Evolutionary conservation across 2,888 invertebrate genomes (phyloP).

Genomic region (Drosophila rellima): DNA sequence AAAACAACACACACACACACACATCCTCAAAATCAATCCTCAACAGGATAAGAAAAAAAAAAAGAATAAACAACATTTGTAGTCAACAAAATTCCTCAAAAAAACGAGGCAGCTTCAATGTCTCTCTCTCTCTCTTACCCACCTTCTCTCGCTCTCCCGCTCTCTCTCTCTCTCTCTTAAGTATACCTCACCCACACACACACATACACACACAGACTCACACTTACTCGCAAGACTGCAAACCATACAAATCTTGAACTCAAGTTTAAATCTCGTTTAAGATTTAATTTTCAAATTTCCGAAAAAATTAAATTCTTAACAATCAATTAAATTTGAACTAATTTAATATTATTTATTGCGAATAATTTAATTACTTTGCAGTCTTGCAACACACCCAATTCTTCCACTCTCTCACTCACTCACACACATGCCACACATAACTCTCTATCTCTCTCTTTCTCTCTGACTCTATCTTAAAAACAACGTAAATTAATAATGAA

Average conservation of each 20-base stretch:
- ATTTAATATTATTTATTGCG: neutral
- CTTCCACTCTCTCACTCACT: conserved; percentile 13
- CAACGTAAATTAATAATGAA: conserved; percentile 71
- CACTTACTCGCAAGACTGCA: conserved; percentile 5
- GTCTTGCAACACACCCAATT: conserved; percentile 8
- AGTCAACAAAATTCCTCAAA: conserved; percentile 15
- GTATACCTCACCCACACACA: conserved; percentile 11
- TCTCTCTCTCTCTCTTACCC: conserved; percentile 17
- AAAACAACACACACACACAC: conserved; percentile 14
- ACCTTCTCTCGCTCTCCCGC: conserved; percentile 7
- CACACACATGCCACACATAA: conserved; percentile 19
- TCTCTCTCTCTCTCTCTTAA: conserved; percentile 5
- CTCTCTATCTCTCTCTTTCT: conserved; percentile 19
- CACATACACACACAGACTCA: conserved; percentile 21
- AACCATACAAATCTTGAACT: neutral
- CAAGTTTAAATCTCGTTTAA: too few species aligned
- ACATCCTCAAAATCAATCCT: conserved; percentile 20
- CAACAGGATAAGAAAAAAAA: conserved; percentile 17
- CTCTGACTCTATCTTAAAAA: conserved; percentile 15
- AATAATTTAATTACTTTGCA: neutral
- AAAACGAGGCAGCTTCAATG: conserved; percentile 3
- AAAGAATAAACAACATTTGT: conserved; percentile 4
- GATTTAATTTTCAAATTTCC: too few species aligned
- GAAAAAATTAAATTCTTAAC: too few species aligned
- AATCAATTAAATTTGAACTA: too few species aligned